Evolutionary conservation across 2,888 invertebrate genomes (phyloP).

Genomic region (Leptinotarsa tumamoca): DNA sequence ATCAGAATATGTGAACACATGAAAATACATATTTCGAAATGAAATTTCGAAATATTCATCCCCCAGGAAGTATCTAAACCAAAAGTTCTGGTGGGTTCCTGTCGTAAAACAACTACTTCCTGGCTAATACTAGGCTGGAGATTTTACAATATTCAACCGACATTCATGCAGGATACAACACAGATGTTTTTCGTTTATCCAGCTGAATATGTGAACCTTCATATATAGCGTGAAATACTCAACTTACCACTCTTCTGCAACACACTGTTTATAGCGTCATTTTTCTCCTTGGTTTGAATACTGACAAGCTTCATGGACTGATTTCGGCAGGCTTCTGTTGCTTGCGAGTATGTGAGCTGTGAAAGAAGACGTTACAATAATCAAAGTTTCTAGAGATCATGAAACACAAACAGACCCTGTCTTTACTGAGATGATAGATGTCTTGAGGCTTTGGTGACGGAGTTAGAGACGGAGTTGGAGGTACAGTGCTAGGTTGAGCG

Average conservation of each 20-base stretch:
- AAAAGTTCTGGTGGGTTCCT: no score
- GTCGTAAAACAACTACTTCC: no score
- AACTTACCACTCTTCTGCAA: constrained; percentile 26
- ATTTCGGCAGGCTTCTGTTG: constrained; percentile 20
- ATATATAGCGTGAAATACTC: neutral
- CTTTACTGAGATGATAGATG: constrained; percentile 2
- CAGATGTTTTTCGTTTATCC: no score
- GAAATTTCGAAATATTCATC: no score
- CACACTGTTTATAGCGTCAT: constrained; percentile 17
- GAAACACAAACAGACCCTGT: neutral
- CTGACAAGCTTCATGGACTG: constrained; percentile 25
- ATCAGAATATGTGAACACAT: no score
- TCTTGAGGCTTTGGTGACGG: neutral
- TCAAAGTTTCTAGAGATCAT: neutral
- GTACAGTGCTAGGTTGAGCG: neutral
- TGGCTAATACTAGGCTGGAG: no score
- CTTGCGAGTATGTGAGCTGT: constrained; percentile 14
- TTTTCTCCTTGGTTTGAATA: constrained; percentile 27
- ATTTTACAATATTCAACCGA: no score
- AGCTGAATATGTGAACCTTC: no score
- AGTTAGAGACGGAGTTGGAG: neutral
- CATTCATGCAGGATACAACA: no score
- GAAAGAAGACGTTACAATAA: no score
- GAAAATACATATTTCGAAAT: no score
- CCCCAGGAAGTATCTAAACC: no score